These are phyloP conservation scores for Podotricha telesiphe DNA, from an alignment of 2,888 invertebrate species.

Conservation along the genomic window DNA sequence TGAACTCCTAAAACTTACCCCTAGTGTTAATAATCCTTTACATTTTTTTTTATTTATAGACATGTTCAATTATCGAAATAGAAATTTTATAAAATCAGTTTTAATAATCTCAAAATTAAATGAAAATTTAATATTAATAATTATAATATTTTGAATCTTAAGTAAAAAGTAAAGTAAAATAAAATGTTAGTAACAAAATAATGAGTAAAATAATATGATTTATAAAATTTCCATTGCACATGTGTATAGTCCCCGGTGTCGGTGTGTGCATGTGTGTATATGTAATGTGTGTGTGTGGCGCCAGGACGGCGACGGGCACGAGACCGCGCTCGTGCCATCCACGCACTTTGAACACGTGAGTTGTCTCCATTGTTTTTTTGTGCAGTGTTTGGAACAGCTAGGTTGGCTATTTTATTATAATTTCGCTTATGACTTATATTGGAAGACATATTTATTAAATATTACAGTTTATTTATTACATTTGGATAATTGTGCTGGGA, in stretches of 20 bases:
- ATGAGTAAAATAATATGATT: too few relatives aligned
- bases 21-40: slow-evolving; percentile 6
- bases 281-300: slow-evolving; percentile 65
- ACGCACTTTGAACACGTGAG: slow-evolving; percentile 78
- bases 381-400: neutral
- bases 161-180: too few relatives aligned
- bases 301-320: slow-evolving; percentile 78
- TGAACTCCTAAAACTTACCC: slow-evolving; percentile 15
- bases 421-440: too few relatives aligned
- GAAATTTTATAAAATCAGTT: neutral
- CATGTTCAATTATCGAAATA: slow-evolving; percentile 24
- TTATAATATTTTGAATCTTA: too few relatives aligned
- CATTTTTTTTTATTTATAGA: slow-evolving; percentile 28
- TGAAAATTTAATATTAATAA: too few relatives aligned
- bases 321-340: slow-evolving; percentile 72
- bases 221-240: slow-evolving; percentile 48
- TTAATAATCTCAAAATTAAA: too few relatives aligned
- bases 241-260: slow-evolving; percentile 48
- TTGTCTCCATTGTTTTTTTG: slow-evolving; percentile 48
- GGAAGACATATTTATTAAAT: too few relatives aligned
- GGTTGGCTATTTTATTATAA: neutral
- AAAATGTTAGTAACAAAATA: too few relatives aligned
- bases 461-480: too few relatives aligned
- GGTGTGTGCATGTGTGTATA: slow-evolving; percentile 75
- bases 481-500: too few relatives aligned